Conservation (phyloP, 2,113 vertebrate genomes). For the Bufo gargarizans region DNA sequence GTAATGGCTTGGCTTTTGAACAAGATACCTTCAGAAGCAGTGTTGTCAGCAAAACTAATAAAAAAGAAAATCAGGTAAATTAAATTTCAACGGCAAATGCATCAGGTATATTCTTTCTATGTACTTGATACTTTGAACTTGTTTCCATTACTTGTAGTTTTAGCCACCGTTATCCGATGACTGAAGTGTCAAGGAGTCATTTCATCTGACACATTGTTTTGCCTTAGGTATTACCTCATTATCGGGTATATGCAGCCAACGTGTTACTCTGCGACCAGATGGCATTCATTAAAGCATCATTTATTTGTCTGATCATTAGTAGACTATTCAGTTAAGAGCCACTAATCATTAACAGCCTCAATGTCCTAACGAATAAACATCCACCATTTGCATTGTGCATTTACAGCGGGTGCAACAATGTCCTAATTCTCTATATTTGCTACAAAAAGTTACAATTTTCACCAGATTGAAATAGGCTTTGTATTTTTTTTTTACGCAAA, state of each 20-base stretch:
- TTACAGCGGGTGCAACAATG: neutral
- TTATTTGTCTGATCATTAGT: slow-evolving; percentile 40
- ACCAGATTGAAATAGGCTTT: neutral
- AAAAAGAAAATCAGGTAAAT: slow-evolving; percentile 19
- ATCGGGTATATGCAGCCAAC: neutral
- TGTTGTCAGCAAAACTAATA: neutral
- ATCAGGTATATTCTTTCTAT: slow-evolving; percentile 35
- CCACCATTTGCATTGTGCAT: neutral
- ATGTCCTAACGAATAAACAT: slow-evolving; percentile 2
- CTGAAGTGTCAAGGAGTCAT: neutral
- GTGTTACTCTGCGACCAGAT: slow-evolving; percentile 13
- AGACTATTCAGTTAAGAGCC: slow-evolving; percentile 33
- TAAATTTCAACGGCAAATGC: slow-evolving; percentile 15
- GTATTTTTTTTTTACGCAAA: neutral
- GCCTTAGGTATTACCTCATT: slow-evolving; percentile 2
- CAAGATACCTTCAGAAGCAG: neutral
- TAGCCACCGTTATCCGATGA: neutral
- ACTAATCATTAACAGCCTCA: slow-evolving; percentile 28
- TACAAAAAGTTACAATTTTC: neutral
- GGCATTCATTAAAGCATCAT: slow-evolving; percentile 27
- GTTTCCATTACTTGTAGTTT: slow-evolving; percentile 31
- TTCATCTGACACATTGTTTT: neutral
- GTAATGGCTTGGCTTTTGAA: slow-evolving; percentile 22
- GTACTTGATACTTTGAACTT: slow-evolving; percentile 39
- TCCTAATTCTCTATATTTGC: neutral